These are phyloP conservation scores for Cosmia trapezina DNA, from an alignment of 2,888 invertebrate species.

Conservation along the genomic window DNA sequence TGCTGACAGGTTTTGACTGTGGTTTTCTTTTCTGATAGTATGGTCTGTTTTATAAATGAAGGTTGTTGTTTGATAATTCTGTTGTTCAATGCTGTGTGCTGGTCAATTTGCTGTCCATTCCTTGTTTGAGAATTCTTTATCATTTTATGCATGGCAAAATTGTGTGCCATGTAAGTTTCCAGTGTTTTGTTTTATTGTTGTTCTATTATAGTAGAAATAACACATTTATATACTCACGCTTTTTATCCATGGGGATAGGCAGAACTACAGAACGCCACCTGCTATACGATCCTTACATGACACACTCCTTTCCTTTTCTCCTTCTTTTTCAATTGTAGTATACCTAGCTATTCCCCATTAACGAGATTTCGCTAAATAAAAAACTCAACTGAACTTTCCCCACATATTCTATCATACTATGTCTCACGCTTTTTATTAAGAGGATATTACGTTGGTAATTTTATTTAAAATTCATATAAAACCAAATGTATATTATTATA, in stretches of 20 bases:
- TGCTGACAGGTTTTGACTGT: constrained; percentile 7
- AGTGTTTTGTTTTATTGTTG: background rate
- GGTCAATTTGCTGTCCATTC: no score
- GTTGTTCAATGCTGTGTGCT: background rate
- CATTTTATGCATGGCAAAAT: no score
- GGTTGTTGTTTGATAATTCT: background rate
- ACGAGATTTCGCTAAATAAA: background rate
- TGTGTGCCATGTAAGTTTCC: background rate
- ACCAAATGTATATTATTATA: no score
- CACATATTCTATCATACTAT: no score
- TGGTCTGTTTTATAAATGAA: background rate
- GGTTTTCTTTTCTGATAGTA: background rate
- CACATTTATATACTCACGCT: background rate
- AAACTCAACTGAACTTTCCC: background rate
- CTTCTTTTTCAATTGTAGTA: background rate
- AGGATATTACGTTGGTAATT: no score
- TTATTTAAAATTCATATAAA: no score
- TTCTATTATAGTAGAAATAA: background rate
- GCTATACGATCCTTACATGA: background rate
- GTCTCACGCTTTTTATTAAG: no score
- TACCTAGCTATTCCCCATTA: background rate
- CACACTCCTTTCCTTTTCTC: background rate
- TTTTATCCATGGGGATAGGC: background rate
- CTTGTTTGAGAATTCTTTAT: background rate
- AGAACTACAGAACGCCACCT: background rate